A percentile compares a stretch with the other conserved stretches of the same genome.
Evolutionary conservation across 1,140 invertebrate species (phyloP).

Genomic region (Formica selysi): DNA sequence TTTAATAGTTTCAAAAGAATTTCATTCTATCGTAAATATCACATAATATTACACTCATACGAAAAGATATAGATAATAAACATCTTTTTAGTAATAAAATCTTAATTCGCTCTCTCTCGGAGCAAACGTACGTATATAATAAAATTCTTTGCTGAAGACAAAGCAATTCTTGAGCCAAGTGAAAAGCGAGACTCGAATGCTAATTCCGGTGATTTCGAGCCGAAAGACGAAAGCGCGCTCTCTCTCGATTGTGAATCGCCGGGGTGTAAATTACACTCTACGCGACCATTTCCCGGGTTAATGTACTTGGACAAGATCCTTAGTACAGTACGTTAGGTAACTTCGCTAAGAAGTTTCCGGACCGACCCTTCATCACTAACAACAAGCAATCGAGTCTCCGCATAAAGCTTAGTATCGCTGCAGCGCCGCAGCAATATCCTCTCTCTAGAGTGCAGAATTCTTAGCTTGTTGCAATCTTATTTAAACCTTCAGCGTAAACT

Average conservation of each 20-base stretch:
- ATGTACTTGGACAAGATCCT: constrained; percentile 60
- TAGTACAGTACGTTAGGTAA: constrained; percentile 28
- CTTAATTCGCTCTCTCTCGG: not conserved
- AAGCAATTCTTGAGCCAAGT: constrained; percentile 36
- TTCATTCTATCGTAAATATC: not conserved
- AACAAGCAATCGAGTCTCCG: constrained; percentile 51
- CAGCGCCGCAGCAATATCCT: constrained; percentile 2
- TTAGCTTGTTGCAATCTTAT: constrained; percentile 34
- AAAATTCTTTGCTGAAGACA: not conserved
- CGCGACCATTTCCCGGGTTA: constrained; percentile 50
- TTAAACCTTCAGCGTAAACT: constrained; percentile 15
- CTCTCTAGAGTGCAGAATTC: not conserved
- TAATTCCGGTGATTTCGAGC: constrained; percentile 50
- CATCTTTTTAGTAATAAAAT: constrained; percentile 24
- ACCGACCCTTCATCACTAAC: constrained; percentile 53
- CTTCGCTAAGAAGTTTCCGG: constrained; percentile 55
- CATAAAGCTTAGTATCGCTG: constrained; percentile 22
- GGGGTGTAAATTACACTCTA: constrained; percentile 54
- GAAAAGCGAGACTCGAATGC: constrained; percentile 53
- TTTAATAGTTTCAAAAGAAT: not conserved
- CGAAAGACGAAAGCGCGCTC: constrained; percentile 18
- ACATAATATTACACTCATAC: not conserved
- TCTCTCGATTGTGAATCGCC: constrained; percentile 44
- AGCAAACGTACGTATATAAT: constrained; percentile 17
- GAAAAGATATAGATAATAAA: not conserved